Conservation (phyloP, 2,113 vertebrate species). For the Danionella cerebrum region DNA sequence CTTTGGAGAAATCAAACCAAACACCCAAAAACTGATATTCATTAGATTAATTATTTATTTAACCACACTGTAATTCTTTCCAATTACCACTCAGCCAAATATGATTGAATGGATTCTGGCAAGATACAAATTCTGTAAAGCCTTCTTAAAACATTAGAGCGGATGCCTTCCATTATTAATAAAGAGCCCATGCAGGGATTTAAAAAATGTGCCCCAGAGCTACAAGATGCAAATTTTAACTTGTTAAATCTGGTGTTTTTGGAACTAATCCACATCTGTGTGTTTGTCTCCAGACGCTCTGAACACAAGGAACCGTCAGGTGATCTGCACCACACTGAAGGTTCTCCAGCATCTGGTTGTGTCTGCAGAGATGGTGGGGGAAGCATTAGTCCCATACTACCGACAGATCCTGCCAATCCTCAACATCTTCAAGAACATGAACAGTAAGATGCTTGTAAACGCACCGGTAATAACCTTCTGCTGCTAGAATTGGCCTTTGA, state of each 20-base stretch:
- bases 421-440: slow-evolving; percentile 92
- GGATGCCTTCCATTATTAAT: not conserved
- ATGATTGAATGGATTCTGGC: not conserved
- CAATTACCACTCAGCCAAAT: not conserved
- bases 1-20: not conserved
- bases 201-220: too few species aligned
- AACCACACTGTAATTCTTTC: not conserved
- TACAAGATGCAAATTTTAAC: not conserved
- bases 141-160: not conserved
- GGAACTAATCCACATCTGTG: not conserved
- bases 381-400: slow-evolving; percentile 88
- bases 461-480: not conserved
- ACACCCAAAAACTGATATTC: not conserved
- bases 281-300: slow-evolving; percentile 69
- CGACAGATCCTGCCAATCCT: slow-evolving; percentile 87
- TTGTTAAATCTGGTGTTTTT: not conserved
- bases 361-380: slow-evolving; percentile 82
- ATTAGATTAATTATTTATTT: not conserved
- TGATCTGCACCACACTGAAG: slow-evolving; percentile 87
- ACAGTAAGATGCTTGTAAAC: slow-evolving; percentile 68
- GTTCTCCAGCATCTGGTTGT: slow-evolving; percentile 87
- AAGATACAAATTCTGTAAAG: not conserved
- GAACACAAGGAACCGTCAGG: slow-evolving; percentile 82
- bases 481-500: not conserved
- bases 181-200: too few species aligned